Base-by-base conservation (phyloP, 2,113 vertebrate species). In the Taurulus bubalis region DNA sequence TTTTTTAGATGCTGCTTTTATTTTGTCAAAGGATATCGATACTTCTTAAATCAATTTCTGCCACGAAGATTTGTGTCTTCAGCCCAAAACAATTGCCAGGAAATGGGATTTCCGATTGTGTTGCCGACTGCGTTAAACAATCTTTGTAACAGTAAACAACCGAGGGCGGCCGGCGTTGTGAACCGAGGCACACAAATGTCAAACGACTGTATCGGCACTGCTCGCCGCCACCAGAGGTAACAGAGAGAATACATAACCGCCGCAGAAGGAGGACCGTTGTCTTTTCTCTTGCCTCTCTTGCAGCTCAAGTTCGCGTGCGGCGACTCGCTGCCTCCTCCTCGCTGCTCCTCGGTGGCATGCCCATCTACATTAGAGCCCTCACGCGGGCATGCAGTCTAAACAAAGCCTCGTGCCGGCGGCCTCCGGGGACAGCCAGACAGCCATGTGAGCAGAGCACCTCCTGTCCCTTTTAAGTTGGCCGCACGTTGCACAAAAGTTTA, bases 391-490 rank as follows among this genome's bases (percentile, higher is more conserved):
- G 75, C 79, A 83, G 82, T 85, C 64, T n/a, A 67, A 82, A 84
- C 62, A 80, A 40, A 85, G 80, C 75, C 80, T 75, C 69, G 79
- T 89, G 89, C 78, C 80, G 80, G 62, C 79, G 63, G 56, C 71
- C 88, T 90, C 84, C 34, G 72, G 91, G 73, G 85, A 90, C 58
- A 15, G 51, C 6, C 9, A 67, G 86, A 55, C 76, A 79, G 65
- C 75, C 87, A 72, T 91, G 90, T 86, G 89, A 90, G 77, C 82
- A 47, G 24, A 47, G 68, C 75, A 82, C 71, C 80, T 90, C 75
- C 85, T 88, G 80, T 83, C 80, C 53, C 65, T 84, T 82, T 68
- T 16, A 81, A 24, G 74, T 68, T 69, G 73, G 40, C 76, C 72
- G 80, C 66, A 36, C n/a, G 64, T 73, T 71, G 64, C 59, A 79